Conservation (phyloP, 2,888 invertebrate species). For the Gordius sp. region DNA sequence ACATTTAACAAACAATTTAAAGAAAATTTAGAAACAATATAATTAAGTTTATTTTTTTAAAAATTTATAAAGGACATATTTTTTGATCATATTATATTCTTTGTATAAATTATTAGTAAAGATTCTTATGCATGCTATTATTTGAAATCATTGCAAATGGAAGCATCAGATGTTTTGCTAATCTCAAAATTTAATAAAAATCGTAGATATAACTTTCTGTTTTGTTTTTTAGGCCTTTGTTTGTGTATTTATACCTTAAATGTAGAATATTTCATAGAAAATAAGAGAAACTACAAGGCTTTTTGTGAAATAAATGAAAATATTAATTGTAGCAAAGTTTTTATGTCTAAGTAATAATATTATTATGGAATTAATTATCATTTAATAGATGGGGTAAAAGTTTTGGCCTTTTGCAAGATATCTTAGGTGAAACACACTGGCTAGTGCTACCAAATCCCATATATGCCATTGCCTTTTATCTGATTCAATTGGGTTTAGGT, state of each 20-base stretch:
- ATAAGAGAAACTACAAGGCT: not conserved
- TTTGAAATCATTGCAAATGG: no score
- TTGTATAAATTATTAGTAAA: no score
- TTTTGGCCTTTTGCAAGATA: constrained; percentile 12
- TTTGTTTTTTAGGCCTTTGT: constrained; percentile 5
- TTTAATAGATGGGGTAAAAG: constrained; percentile 9
- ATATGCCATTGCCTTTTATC: not conserved
- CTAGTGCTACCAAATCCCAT: constrained; percentile 13
- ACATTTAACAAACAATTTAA: no score
- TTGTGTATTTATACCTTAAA: constrained; percentile 16
- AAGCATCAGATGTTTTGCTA: no score
- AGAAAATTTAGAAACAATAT: no score
- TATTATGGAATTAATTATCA: not conserved
- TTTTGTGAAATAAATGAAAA: constrained; percentile 14
- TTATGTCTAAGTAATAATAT: constrained; percentile 8
- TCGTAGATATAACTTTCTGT: not conserved
- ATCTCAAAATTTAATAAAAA: no score
- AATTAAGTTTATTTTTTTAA: no score
- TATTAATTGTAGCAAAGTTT: constrained; percentile 12
- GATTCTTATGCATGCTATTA: no score
- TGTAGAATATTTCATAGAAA: constrained; percentile 9
- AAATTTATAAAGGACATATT: no score
- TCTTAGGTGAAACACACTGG: constrained; percentile 9
- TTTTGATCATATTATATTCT: no score
- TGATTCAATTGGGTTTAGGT: constrained; percentile 1